Evolutionary conservation across 1,140 invertebrate genomes (phyloP).

Genomic region (Aphelenchoides besseyi): DNA sequence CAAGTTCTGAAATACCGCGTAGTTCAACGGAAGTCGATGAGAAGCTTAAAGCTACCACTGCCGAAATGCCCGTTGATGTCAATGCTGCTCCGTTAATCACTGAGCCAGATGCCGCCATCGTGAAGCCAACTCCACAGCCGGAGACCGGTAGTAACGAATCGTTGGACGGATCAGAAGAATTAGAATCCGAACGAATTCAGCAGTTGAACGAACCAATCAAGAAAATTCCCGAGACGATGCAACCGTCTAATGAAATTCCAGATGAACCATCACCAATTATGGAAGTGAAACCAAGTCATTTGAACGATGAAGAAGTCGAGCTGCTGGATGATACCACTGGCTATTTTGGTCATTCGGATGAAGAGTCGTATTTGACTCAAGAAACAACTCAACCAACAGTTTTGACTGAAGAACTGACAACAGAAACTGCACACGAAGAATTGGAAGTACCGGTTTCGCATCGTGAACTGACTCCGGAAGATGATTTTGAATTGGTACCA

Average conservation of each 20-base stretch:
- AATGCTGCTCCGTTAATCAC: background rate
- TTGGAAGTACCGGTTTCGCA: background rate
- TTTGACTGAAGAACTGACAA: background rate
- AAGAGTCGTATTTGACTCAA: background rate
- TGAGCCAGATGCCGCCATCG: background rate
- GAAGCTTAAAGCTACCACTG: background rate
- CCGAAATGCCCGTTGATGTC: background rate
- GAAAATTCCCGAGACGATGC: background rate
- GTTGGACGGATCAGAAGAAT: background rate
- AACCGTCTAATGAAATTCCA: background rate
- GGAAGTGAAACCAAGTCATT: background rate
- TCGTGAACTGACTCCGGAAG: slow-evolving; percentile 2
- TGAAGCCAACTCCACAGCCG: background rate
- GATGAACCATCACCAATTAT: background rate
- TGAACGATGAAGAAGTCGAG: slow-evolving; percentile 3
- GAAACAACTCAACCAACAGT: background rate
- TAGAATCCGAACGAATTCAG: background rate
- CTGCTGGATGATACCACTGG: background rate
- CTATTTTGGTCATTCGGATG: background rate
- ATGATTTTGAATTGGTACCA: slow-evolving; percentile 9
- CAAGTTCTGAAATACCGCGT: too few species aligned
- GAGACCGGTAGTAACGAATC: slow-evolving; percentile 14
- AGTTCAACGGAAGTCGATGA: background rate
- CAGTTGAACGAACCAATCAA: background rate
- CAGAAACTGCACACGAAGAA: background rate